Evolutionary conservation across 2,113 vertebrate genomes (phyloP).

Genomic region (Jacana jacana): DNA sequence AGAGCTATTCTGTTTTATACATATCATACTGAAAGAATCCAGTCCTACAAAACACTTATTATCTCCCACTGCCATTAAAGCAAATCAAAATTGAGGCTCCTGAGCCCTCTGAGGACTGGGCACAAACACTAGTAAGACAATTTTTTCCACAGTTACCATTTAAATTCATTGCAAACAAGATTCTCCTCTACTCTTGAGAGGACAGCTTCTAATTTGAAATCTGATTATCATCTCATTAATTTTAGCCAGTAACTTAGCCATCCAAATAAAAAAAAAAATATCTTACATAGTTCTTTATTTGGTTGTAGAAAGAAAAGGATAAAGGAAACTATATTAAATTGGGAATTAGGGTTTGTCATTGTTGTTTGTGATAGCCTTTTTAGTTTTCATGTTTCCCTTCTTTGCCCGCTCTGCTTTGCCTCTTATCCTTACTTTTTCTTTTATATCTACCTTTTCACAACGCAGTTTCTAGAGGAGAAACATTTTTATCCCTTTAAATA

Average conservation of each 20-base stretch:
- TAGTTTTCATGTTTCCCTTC: not conserved
- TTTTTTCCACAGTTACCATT: not conserved
- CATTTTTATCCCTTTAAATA: not conserved
- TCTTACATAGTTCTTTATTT: not conserved
- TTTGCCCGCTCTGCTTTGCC: not conserved
- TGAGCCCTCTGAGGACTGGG: not conserved
- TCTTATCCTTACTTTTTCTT: not conserved
- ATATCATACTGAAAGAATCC: not conserved
- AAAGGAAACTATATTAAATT: not conserved
- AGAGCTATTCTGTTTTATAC: not conserved
- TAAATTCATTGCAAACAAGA: constrained; percentile 22
- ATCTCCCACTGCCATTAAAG: not conserved
- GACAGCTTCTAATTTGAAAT: constrained; percentile 29
- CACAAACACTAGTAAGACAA: not conserved
- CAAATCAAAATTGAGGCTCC: not conserved
- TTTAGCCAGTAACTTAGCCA: not conserved
- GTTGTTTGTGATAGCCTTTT: not conserved
- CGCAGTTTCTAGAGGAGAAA: not conserved
- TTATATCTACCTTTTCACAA: not conserved
- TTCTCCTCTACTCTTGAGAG: not conserved
- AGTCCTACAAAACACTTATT: not conserved
- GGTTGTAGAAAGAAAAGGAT: not conserved
- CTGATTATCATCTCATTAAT: constrained; percentile 24
- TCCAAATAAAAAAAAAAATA: not conserved
- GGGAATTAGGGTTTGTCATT: not conserved